A percentile compares a stretch with the other conserved stretches of the same genome.
Conservation (phyloP, 2,888 invertebrate genomes). For the Aphidius colemani region DNA sequence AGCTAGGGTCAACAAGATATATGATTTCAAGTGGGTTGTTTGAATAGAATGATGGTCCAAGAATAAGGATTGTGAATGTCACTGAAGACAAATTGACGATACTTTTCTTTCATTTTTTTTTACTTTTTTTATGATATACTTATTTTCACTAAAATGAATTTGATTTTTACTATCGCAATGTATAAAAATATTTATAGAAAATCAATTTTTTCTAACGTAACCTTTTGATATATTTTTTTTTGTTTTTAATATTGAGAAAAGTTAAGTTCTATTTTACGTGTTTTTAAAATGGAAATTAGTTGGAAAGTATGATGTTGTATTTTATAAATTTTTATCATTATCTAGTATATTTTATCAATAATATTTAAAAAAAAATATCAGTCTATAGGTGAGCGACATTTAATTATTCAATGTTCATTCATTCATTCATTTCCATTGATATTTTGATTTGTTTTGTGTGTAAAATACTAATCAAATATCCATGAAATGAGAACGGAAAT, state of each 20-base stretch:
- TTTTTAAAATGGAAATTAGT: not conserved
- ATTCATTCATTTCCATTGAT: conserved; percentile 33
- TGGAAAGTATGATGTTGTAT: not conserved
- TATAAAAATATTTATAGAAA: too few species aligned
- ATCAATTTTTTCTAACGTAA: too few species aligned
- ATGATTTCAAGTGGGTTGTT: not conserved
- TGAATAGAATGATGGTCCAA: not conserved
- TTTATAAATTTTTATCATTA: not conserved
- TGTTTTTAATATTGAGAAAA: not conserved
- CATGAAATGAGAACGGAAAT: conserved; percentile 10
- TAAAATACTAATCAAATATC: not conserved
- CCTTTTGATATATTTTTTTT: not conserved
- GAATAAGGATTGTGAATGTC: not conserved
- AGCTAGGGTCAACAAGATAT: too few species aligned
- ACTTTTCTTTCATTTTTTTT: too few species aligned
- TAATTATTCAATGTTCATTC: conserved; percentile 50
- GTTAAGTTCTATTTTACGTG: too few species aligned
- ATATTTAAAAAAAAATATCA: not conserved
- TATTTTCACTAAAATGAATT: too few species aligned
- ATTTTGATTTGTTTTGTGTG: conserved; percentile 3
- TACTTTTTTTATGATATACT: too few species aligned
- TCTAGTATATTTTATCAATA: conserved; percentile 26
- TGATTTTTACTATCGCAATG: too few species aligned
- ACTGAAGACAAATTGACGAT: too few species aligned
- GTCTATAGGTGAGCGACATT: conserved; percentile 44